Percentiles rank a stretch among this genome's conserved stretches.
These are phyloP conservation scores for Hiodon tergisus DNA, from an alignment of 2,113 vertebrate genomes.

Conservation along the genomic window DNA sequence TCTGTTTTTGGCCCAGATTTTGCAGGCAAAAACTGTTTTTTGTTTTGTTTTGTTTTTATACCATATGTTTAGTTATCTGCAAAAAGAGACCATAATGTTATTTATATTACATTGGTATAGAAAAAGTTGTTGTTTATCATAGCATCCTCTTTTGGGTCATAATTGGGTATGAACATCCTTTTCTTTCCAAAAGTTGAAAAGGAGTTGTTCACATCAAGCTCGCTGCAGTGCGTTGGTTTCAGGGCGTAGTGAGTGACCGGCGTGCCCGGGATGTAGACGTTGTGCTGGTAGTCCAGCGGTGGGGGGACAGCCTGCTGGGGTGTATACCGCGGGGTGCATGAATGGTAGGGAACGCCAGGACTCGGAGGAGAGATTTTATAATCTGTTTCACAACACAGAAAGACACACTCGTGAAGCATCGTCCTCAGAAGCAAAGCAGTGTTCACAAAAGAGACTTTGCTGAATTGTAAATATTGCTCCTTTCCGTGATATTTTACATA, in stretches of 20 bases:
- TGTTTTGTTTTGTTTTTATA: too few species aligned
- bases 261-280: constrained; percentile 82
- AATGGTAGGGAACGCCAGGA: constrained; percentile 53
- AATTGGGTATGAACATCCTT: constrained; percentile 71
- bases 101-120: constrained; percentile 36
- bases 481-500: not conserved
- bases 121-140: constrained; percentile 83
- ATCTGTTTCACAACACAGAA: constrained; percentile 47
- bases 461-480: not conserved
- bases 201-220: constrained; percentile 76
- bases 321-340: constrained; percentile 76
- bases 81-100: too few species aligned
- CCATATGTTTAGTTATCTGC: too few species aligned
- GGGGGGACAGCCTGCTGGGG: constrained; percentile 55
- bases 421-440: not conserved
- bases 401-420: not conserved
- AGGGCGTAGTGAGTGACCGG: constrained; percentile 70
- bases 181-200: constrained; percentile 90
- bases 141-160: constrained; percentile 66
- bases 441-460: not conserved
- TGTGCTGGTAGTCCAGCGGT: constrained; percentile 81
- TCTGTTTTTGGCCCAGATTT: too few species aligned
- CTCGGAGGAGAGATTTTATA: constrained; percentile 71
- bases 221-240: constrained; percentile 65
- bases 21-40: too few species aligned